These are phyloP conservation scores for Oxygymnocypris stewartii DNA, from an alignment of 2,113 vertebrate genomes.

Conservation along the genomic window DNA sequence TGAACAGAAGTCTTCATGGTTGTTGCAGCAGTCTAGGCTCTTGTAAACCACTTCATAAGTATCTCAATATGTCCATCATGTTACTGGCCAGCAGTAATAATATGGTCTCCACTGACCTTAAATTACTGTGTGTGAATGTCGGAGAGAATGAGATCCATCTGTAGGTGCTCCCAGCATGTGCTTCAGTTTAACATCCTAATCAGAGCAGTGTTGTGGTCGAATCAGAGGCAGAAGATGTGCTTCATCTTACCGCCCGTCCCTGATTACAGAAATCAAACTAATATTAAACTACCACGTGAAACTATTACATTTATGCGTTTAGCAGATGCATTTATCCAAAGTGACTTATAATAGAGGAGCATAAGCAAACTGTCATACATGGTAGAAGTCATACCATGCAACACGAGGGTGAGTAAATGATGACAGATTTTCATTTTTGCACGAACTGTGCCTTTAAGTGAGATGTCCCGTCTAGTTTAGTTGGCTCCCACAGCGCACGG, in stretches of 20 bases:
- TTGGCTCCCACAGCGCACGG: not conserved
- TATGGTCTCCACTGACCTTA: slow-evolving; percentile 46
- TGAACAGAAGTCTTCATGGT: slow-evolving; percentile 5
- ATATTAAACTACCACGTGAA: no score
- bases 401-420: not conserved
- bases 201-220: slow-evolving; percentile 50
- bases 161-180: slow-evolving; percentile 60
- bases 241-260: not conserved
- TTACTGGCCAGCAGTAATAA: slow-evolving; percentile 45
- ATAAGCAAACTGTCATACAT: not conserved
- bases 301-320: not conserved
- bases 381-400: no score
- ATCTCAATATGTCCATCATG: slow-evolving; percentile 51
- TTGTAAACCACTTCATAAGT: slow-evolving; percentile 49
- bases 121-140: slow-evolving; percentile 36
- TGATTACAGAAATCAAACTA: no score
- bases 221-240: slow-evolving; percentile 13
- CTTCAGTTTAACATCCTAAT: slow-evolving; percentile 71
- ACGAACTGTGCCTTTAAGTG: not conserved
- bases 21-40: slow-evolving; percentile 26
- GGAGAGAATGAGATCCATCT: slow-evolving; percentile 47
- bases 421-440: not conserved
- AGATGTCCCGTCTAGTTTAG: not conserved
- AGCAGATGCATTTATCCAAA: not conserved
- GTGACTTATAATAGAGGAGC: not conserved